Evolutionary conservation across 2,888 invertebrate genomes (phyloP), one percentile per base, ranked within the genome.

Genomic region (Macaria notata): DNA sequence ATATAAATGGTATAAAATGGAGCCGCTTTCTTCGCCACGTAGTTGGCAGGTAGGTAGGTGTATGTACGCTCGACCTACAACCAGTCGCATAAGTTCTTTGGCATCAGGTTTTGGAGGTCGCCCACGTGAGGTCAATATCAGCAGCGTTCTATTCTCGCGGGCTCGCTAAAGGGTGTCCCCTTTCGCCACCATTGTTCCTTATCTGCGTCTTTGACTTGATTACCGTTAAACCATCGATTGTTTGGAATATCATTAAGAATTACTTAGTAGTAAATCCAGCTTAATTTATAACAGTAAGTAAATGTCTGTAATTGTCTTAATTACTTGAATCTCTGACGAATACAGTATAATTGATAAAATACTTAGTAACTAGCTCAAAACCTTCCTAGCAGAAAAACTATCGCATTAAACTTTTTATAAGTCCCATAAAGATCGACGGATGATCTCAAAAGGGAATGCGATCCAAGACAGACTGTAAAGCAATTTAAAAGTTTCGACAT

Each of bases 61-160:
- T 49, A 46, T 54, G 44, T 49, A 46, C 41, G 39, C 30, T 47
- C 42, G 54, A 54, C 54, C 54, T 47, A 51, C 48, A 56, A 45
- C 45, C 31, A n/a, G 8, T 41, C 7, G 36, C 50, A 38, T 49
- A 31, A 54, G 59, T 47, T 54, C 59, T 59, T 52, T 59, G 48
- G 36, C 54, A 52, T 36, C 51, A 43, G 30, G 29, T 48, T 54
- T 50, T 54, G 41, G 54, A 59, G 54, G 59, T 54, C 48, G 51
- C 19, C 9, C 38, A 54, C 48, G 47, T 46, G 41, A 57, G 45
- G 48, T 56, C 48, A 52, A 39, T 48, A 49, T 38, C 42, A 33
- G 43, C 57, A 9, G 42, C 47, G 44, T 38, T 43, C 33, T 46
- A 50, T 49, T 49, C 29, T 36, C 33, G 19, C n/a, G 36, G 44